Base-by-base conservation (phyloP, 2,797 vertebrate species). In the Meda fulgida region DNA sequence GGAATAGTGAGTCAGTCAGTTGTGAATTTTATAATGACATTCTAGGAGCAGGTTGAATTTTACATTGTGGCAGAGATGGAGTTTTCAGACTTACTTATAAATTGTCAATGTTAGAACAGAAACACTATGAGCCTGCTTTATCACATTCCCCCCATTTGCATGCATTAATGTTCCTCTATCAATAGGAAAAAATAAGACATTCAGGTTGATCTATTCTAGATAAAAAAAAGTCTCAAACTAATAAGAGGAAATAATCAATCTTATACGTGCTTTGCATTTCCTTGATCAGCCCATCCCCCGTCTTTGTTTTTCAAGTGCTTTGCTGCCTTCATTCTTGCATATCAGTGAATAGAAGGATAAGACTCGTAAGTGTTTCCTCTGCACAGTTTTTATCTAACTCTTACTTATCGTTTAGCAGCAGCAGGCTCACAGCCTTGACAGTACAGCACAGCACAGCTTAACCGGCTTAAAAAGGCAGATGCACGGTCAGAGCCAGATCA, bases 401-500 rank as follows among this genome's bases (percentile, higher is more conserved):
- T 80, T 40, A 73, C 72, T 86, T 86, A 76, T 80, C 75, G 5
- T 65, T 86, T 70, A 82, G 70, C 38, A 83, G 88, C 73, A 84
- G 69, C 70, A 67, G 21, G 26, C 79, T 89, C 66, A 55, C 72
- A 84, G 84, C 84, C 78, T 84, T 53, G 55, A 76, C 31, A 72
- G 75, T 70, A 69, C n/a, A 31, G 31, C 31, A 31, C 75, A 83
- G 83, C 82, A 78, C 69, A 78, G 87, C 80, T 87, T 87, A 87
- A 87, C 87, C 69, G 69, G 87, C 87, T 85, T 87, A 83, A 83
- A 85, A 71, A 88, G 79, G 58, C 67, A 85, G 69, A 80, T 78
- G 80, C 34, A 21, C 36, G 46, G 53, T 69, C 55, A 34, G 46
- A 72, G 73, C 80, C 76, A 78, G 51, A 83, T 78, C 83, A 80